Conservation (phyloP, 1,140 invertebrate species). For the Ganaspis sp. region DNA sequence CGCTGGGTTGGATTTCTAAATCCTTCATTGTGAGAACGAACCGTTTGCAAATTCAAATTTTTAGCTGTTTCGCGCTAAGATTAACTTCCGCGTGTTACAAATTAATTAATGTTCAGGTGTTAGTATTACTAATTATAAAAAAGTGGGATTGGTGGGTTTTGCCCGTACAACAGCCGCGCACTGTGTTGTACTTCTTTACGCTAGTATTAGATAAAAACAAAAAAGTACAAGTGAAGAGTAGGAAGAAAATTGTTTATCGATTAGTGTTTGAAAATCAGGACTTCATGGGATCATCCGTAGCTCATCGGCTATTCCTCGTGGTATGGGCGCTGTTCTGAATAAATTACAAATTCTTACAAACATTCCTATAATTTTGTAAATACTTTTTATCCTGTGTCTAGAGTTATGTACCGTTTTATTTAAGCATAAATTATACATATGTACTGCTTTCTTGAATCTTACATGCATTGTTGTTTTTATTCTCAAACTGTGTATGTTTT, state of each 20-base stretch:
- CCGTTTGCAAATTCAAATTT: too few species aligned
- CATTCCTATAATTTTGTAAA: slow-evolving; percentile 34
- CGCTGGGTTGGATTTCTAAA: too few species aligned
- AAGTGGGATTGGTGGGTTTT: slow-evolving; percentile 28
- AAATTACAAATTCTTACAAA: slow-evolving; percentile 42
- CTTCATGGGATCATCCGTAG: background rate
- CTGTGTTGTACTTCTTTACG: slow-evolving; percentile 24
- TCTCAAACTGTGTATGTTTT: slow-evolving; percentile 38
- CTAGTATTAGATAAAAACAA: background rate
- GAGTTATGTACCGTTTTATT: slow-evolving; percentile 20
- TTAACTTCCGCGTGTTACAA: too few species aligned
- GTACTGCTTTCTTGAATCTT: too few species aligned
- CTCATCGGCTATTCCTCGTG: slow-evolving; percentile 34
- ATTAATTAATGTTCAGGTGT: too few species aligned
- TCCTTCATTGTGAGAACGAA: too few species aligned
- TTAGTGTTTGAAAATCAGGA: slow-evolving; percentile 18
- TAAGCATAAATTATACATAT: slow-evolving; percentile 32
- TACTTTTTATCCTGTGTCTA: background rate
- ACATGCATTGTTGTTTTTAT: slow-evolving; percentile 39
- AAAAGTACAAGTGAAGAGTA: background rate
- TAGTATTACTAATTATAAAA: slow-evolving; percentile 42
- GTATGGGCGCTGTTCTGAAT: slow-evolving; percentile 51
- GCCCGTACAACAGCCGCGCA: slow-evolving; percentile 21
- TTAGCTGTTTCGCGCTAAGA: too few species aligned
- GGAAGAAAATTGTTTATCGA: background rate